Evolutionary conservation across 1,140 invertebrate genomes (phyloP), one percentile per base, ranked within the genome.

Genomic region (Eumeta japonica): DNA sequence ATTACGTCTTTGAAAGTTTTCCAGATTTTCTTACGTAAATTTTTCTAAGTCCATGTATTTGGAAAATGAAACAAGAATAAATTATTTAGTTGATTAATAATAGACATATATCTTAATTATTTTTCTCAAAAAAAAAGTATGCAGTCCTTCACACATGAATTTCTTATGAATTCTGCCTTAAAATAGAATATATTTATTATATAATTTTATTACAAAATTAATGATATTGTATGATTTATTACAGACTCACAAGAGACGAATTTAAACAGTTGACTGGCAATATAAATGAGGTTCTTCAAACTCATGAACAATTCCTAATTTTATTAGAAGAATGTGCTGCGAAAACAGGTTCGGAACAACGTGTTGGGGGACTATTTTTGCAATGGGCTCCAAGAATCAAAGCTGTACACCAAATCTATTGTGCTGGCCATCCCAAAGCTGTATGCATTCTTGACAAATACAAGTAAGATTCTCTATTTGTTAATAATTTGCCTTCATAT

Each of bases 301-400:
- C 81, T 34, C 92, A 95, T 73, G 85, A 89, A 63, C 82, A 84
- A 37, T 80, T 97, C 31, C 76, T 95, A 14, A 65, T 75, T 24
- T 79, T 86, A 32, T 76, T 97, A 37, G 90, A 94, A 76, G 83
- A 86, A 57, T 85, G 86, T 64, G 73, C 80, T 28, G 77, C 78
- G 17, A 82, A 86, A 60, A 78, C 81, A 7, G 79, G 83, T 11
- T 66, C 78, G 3, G 89, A 93, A 43, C 89, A 94, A 60, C 81
- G 90, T 58, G 85, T 98, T 38, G 96, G 96, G 3, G 92, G 90
- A 55, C 74, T 95, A 1, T 97, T 98, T 61, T 70, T 99, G 27
- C 86, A 85, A 30, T 83, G 87, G 64, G 95, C 95, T 5, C 84
- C 90, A 11, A 82, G 83, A 58, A 80, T 98, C 35, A 95, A 96